Evolutionary conservation across 23 tunicate genomes (phyloP).

Genomic region (Clavelina lepadiformis): DNA sequence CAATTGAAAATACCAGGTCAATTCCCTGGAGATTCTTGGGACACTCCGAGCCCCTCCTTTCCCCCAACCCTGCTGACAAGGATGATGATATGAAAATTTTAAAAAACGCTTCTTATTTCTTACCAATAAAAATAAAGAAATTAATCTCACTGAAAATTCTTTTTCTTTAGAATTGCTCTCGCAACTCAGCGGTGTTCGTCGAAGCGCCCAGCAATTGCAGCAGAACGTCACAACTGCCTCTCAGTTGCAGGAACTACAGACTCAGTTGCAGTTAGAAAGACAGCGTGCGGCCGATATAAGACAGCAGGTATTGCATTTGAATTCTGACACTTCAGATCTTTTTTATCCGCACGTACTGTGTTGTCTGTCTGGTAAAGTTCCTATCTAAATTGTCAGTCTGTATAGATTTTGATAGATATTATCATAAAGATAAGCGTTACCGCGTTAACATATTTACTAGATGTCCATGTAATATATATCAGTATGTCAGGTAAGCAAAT

Average conservation of each 20-base stretch:
- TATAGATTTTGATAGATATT: neutral
- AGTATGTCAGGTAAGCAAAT: no score
- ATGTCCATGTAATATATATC: no score
- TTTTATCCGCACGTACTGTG: no score
- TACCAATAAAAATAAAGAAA: no score
- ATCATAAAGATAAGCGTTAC: neutral
- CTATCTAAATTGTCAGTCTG: neutral
- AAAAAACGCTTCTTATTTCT: no score
- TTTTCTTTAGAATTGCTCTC: conserved; percentile 66
- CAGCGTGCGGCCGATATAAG: conserved; percentile 71
- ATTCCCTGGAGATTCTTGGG: no score
- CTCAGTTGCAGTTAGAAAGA: conserved; percentile 67
- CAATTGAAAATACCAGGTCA: no score
- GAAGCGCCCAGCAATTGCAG: conserved; percentile 76
- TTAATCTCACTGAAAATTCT: no score
- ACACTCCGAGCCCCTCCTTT: no score
- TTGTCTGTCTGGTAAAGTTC: neutral
- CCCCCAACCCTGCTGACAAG: no score
- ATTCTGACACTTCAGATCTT: neutral
- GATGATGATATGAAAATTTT: no score
- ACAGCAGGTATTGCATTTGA: conserved; percentile 81
- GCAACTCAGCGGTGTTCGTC: conserved; percentile 79
- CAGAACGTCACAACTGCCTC: conserved; percentile 63
- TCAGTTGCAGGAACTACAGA: conserved; percentile 61
- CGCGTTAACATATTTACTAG: no score